Percentiles rank a stretch among this genome's conserved stretches.
Conservation (phyloP, 2,113 vertebrate genomes). For the Isichthys henryi region DNA sequence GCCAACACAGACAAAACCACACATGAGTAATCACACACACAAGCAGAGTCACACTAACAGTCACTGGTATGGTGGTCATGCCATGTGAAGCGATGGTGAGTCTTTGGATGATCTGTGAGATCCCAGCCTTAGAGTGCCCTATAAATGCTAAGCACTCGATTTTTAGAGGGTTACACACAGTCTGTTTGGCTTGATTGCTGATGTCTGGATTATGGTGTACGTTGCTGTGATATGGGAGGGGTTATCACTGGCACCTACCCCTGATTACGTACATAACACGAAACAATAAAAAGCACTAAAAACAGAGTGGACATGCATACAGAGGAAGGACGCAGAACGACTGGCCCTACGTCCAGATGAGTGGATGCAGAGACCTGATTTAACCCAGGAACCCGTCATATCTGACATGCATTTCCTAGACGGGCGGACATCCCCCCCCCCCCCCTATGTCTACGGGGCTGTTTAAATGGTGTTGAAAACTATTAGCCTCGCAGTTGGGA, state of each 20-base stretch:
- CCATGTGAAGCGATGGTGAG: not conserved
- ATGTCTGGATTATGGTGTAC: not conserved
- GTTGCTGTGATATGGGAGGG: not conserved
- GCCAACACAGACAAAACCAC: not conserved
- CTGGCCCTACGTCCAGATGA: not conserved
- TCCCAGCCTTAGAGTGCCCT: not conserved
- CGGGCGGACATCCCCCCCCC: not conserved
- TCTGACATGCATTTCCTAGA: not conserved
- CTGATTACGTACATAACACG: not conserved
- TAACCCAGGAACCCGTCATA: not conserved
- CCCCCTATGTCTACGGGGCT: slow-evolving; percentile 26
- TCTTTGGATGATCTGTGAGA: not conserved
- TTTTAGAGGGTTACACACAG: not conserved
- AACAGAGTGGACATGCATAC: not conserved
- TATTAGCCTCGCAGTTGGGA: slow-evolving; percentile 53
- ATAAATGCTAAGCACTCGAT: not conserved
- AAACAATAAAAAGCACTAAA: not conserved
- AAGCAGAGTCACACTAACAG: not conserved
- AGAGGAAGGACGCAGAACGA: not conserved
- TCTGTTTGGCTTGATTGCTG: not conserved
- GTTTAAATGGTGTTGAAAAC: slow-evolving; percentile 63
- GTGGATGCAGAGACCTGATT: not conserved
- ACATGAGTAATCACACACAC: not conserved
- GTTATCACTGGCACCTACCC: not conserved
- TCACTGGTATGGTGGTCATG: not conserved